phyloP scores from a whole-genome alignment of 1,140 invertebrate genomes.

The Caenorhabditis inopinata region DNA sequence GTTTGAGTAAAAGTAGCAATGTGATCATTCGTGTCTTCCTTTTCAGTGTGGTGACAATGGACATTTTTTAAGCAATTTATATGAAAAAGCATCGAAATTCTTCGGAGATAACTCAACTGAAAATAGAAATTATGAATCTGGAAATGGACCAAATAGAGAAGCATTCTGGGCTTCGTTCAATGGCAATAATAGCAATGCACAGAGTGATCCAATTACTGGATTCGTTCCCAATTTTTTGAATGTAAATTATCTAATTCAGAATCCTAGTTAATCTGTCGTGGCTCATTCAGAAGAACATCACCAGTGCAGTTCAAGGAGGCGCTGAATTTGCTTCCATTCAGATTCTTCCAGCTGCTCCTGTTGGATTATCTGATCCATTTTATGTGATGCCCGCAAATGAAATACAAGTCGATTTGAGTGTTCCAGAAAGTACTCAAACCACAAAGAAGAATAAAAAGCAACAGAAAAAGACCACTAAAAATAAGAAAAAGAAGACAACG shows the following conservation, averaged over 20 bases:
- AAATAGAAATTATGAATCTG: neutral
- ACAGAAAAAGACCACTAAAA: neutral
- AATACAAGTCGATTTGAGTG: neutral
- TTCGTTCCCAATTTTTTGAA: neutral
- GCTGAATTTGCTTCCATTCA: neutral
- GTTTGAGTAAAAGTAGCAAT: neutral
- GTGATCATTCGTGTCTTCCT: neutral
- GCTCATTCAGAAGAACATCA: constrained; percentile 11
- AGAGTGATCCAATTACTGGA: neutral
- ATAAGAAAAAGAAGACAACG: neutral
- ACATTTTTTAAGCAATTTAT: neutral
- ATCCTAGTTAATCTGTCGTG: too few species aligned
- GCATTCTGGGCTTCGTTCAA: neutral
- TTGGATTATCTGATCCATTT: neutral
- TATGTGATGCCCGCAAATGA: neutral
- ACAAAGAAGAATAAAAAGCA: constrained; percentile 18
- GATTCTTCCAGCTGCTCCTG: neutral
- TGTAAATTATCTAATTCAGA: neutral
- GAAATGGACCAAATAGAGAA: neutral
- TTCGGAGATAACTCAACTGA: too few species aligned
- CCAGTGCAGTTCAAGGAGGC: neutral
- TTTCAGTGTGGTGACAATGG: neutral
- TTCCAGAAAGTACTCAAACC: neutral
- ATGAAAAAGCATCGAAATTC: neutral
- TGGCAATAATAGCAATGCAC: neutral